phyloP scores from a whole-genome alignment of 2,888 invertebrate species.

The Epirrhoe tristata region DNA sequence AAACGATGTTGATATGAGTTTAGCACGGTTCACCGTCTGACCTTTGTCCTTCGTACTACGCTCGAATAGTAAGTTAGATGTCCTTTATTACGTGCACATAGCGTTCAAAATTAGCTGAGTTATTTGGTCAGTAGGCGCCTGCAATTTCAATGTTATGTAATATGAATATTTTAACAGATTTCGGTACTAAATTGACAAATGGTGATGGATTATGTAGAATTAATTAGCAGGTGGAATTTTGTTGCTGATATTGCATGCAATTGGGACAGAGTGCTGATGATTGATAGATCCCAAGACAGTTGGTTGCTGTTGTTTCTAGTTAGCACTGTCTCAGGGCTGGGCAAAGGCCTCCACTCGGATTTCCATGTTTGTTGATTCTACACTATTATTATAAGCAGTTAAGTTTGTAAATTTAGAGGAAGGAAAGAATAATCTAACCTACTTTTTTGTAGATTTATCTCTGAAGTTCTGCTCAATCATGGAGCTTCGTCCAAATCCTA shows the following conservation, averaged over 20 bases:
- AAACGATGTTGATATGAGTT: slow-evolving; percentile 40
- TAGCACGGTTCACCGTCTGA: slow-evolving; percentile 35
- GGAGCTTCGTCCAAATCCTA: no score
- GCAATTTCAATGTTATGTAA: slow-evolving; percentile 37
- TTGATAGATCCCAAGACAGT: neutral
- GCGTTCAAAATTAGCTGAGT: slow-evolving; percentile 27
- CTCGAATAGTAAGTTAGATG: slow-evolving; percentile 23
- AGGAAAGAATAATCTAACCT: no score
- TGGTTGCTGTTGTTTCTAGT: neutral
- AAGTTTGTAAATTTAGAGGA: no score
- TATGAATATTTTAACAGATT: slow-evolving; percentile 30
- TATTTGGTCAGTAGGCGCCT: slow-evolving; percentile 4
- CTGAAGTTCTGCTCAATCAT: no score
- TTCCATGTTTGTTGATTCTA: no score
- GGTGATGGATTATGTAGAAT: slow-evolving; percentile 21
- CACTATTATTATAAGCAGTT: no score
- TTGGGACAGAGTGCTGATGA: neutral
- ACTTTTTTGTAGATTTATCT: no score
- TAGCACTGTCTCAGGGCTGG: neutral
- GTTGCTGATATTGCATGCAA: slow-evolving; percentile 4
- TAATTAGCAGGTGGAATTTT: slow-evolving; percentile 22
- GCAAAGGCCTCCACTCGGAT: no score
- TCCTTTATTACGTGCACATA: slow-evolving; percentile 28
- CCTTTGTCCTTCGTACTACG: slow-evolving; percentile 36
- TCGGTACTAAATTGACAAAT: slow-evolving; percentile 23